Evolutionary conservation across 2,888 invertebrate species (phyloP).

Genomic region (Globia sparganii): DNA sequence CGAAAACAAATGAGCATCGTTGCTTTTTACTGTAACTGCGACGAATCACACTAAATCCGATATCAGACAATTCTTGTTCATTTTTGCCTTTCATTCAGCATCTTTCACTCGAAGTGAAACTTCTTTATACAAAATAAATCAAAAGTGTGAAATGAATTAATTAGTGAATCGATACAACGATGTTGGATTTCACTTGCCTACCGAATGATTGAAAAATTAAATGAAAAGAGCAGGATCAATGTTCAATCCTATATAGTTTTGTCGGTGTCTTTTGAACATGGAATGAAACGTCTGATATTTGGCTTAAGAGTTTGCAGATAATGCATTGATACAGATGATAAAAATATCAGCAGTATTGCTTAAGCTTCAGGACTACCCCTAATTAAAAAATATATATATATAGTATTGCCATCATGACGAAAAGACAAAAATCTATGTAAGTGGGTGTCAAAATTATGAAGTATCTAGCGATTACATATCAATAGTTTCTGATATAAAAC

Average conservation of each 20-base stretch:
- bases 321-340: background rate
- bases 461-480: background rate
- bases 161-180: background rate
- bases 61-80: background rate
- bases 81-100: background rate
- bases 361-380: background rate
- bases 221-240: background rate
- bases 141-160: background rate
- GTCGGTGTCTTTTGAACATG: background rate
- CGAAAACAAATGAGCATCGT: conserved; percentile 15
- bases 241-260: background rate
- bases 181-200: background rate
- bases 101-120: background rate
- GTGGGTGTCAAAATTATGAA: background rate
- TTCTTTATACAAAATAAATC: background rate
- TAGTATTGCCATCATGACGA: background rate
- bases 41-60: background rate
- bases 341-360: conserved; percentile 6
- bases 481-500: background rate
- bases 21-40: conserved; percentile 7
- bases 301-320: background rate
- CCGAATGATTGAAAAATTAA: background rate
- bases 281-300: background rate
- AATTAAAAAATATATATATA: background rate
- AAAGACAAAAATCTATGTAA: background rate